phyloP scores from a whole-genome alignment of 2,888 invertebrate species.

The Catonia carolina region DNA sequence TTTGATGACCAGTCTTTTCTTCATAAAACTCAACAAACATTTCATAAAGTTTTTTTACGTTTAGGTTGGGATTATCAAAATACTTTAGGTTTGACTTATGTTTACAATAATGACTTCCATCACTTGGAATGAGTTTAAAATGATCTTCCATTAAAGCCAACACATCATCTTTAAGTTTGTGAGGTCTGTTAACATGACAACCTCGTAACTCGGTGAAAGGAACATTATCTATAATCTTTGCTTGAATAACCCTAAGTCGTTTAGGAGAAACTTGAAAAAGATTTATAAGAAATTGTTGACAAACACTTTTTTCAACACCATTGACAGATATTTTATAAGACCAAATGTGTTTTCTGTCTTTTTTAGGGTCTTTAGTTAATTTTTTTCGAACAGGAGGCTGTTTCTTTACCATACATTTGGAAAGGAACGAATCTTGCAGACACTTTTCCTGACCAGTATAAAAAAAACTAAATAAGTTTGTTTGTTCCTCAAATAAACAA shows the following conservation, averaged over 20 bases:
- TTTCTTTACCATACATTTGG: slow-evolving; percentile 3
- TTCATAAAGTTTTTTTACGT: neutral
- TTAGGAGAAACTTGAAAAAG: slow-evolving; percentile 3
- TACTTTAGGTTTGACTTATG: slow-evolving; percentile 6
- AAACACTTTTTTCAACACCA: slow-evolving; percentile 1
- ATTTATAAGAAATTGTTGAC: slow-evolving; percentile 8
- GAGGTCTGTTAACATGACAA: neutral
- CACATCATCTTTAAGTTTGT: slow-evolving; percentile 1
- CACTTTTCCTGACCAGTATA: neutral
- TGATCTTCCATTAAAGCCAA: slow-evolving; percentile 3
- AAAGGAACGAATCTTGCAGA: slow-evolving; percentile 2
- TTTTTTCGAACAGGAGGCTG: neutral
- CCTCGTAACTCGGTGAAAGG: neutral
- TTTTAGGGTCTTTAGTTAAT: neutral
- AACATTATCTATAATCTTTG: neutral
- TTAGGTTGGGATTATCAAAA: slow-evolving; percentile 4
- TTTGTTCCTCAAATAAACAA: neutral
- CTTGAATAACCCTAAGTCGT: neutral
- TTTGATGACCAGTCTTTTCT: slow-evolving; percentile 1
- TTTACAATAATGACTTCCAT: slow-evolving; percentile 3
- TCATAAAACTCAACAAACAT: neutral
- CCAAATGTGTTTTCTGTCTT: neutral
- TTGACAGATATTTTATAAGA: neutral
- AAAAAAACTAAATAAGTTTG: neutral
- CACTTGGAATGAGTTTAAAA: neutral